phyloP scores from a whole-genome alignment of 2,113 vertebrate species.

The Spheniscus mendiculus region DNA sequence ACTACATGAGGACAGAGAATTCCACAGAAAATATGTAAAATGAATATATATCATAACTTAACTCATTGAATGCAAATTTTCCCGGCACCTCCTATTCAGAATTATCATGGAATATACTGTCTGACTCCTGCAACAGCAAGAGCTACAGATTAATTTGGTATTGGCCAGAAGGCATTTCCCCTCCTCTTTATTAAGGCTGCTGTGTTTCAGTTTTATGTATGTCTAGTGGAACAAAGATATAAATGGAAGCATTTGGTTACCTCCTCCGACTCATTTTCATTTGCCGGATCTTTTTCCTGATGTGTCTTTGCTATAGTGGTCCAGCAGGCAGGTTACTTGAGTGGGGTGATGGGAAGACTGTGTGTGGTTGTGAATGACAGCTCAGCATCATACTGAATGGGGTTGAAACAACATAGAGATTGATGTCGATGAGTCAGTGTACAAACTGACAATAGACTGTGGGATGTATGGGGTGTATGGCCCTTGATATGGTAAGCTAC shows the following conservation, averaged over 20 bases:
- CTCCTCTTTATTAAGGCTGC: background rate
- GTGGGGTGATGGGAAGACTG: background rate
- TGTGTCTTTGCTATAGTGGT: background rate
- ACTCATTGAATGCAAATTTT: background rate
- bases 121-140: background rate
- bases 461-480: background rate
- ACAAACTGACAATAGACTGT: background rate
- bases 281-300: background rate
- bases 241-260: background rate
- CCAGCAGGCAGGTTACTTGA: background rate
- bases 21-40: background rate
- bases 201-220: background rate
- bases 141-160: background rate
- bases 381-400: background rate
- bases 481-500: background rate
- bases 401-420: background rate
- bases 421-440: background rate
- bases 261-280: background rate
- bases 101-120: background rate
- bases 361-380: background rate
- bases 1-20: background rate
- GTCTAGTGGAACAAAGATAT: background rate
- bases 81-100: background rate
- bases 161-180: background rate
- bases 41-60: background rate